Evolutionary conservation across 2,113 vertebrate species (phyloP).

Genomic region (Zapornia atra): DNA sequence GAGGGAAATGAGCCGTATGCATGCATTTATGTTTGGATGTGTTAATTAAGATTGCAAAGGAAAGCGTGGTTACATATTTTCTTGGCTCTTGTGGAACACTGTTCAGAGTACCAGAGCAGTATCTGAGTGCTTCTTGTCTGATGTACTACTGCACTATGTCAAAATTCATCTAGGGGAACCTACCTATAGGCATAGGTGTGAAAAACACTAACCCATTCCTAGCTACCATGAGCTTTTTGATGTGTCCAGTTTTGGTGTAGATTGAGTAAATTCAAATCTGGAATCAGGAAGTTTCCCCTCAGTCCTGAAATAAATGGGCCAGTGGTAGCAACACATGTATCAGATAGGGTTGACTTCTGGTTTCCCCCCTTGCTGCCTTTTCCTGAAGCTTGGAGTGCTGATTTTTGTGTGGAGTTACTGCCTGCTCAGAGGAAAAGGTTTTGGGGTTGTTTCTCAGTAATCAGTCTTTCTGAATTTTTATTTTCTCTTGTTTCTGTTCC

Average conservation of each 20-base stretch:
- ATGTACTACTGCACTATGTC: background rate
- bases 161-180: background rate
- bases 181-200: background rate
- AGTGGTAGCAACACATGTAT: background rate
- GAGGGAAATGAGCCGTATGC: background rate
- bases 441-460: background rate
- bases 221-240: background rate
- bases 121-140: background rate
- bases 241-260: background rate
- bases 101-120: background rate
- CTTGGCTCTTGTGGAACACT: background rate
- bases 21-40: background rate
- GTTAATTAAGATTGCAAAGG: background rate
- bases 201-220: background rate
- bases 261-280: background rate
- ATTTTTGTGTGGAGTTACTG: background rate
- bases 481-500: background rate
- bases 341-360: background rate
- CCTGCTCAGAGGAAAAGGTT: background rate
- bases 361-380: background rate
- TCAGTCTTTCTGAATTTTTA: background rate
- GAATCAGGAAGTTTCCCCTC: background rate
- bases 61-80: background rate
- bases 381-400: background rate
- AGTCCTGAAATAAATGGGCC: background rate